Evolutionary conservation across 2,888 invertebrate species (phyloP), one percentile per base, ranked within the genome.

Genomic region (Anthoptus insignis): DNA sequence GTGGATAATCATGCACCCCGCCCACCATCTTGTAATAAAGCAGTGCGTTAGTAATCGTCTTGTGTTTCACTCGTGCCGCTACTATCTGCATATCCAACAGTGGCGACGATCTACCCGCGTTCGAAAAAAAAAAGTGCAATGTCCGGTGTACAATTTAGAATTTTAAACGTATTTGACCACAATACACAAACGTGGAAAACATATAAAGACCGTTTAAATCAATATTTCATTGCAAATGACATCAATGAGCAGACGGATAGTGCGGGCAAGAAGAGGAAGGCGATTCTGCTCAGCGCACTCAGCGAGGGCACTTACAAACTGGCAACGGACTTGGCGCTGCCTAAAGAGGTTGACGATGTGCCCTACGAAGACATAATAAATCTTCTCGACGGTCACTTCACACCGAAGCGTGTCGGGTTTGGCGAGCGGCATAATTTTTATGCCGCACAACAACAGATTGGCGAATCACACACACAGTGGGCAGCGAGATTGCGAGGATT

Each of bases 391-490:
- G 34, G 42, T 8, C 73, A 73, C 39, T 71, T 67, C 47, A 67
- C 59, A 16, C 69, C 70, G 7, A 77, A 73, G 45, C 59, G 60
- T 5, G 49, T 69, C 8, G 77, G 76, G 0, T 80, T 79, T 50
- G 64, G 71, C 2, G 77, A 78, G 49, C 69, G 75, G 0, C 70
- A 71, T 39, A 73, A 73, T 4, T 78, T 80, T 59, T 76, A 77
- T 37, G 59, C 73, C 0, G 74, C 76, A 1, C 39, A 49, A 8
- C 78, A 78, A 54, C 64, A 61, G 21, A 19, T 56, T 6, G 67
- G 64, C 9, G 78, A 79, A 39, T 64, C 67, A 0, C 64, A 68
- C 45, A 21, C 64, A 7, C 64, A 68, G 24, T 68, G 68, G 67
- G 67, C 68, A n/a, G 70, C 70, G 29, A 50, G 69, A 9, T 32